These are phyloP conservation scores for Lepidocyrtinus sp. DNA, from an alignment of 2,888 invertebrate genomes.

Conservation along the genomic window DNA sequence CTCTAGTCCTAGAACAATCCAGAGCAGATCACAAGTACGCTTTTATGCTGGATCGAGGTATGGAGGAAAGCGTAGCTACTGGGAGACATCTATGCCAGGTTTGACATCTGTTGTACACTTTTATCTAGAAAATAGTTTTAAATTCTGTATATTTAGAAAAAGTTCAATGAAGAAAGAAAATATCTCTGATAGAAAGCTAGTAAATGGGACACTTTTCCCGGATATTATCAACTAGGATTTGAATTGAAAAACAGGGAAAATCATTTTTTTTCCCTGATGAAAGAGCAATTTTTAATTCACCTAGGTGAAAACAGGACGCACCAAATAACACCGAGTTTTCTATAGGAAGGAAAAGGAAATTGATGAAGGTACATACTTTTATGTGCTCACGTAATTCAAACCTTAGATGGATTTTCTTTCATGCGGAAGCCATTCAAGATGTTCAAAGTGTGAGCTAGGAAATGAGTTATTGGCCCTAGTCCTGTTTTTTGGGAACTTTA, in stretches of 20 bases:
- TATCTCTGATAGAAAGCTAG: neutral
- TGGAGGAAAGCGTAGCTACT: conserved; percentile 68
- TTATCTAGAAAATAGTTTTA: conserved; percentile 20
- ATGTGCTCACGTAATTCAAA: too few relatives aligned
- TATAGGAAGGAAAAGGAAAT: neutral
- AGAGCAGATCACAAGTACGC: conserved; percentile 63
- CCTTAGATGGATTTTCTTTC: neutral
- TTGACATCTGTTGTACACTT: conserved; percentile 19
- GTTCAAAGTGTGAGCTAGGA: too few relatives aligned
- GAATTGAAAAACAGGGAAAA: neutral
- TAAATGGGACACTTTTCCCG: neutral
- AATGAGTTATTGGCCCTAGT: too few relatives aligned
- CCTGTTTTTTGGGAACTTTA: too few relatives aligned
- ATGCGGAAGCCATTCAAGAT: too few relatives aligned
- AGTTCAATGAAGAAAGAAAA: too few relatives aligned
- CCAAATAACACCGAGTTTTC: too few relatives aligned
- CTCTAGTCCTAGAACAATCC: conserved; percentile 64
- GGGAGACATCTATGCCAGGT: conserved; percentile 64
- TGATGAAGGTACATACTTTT: too few relatives aligned
- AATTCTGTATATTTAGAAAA: too few relatives aligned
- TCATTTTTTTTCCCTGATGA: neutral
- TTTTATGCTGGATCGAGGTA: conserved; percentile 69
- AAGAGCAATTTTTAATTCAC: neutral
- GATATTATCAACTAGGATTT: neutral
- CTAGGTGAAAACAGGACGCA: neutral